Evolutionary conservation across 2,888 invertebrate genomes (phyloP), one percentile per base, ranked within the genome.

Genomic region (Drosophila neutralis): DNA sequence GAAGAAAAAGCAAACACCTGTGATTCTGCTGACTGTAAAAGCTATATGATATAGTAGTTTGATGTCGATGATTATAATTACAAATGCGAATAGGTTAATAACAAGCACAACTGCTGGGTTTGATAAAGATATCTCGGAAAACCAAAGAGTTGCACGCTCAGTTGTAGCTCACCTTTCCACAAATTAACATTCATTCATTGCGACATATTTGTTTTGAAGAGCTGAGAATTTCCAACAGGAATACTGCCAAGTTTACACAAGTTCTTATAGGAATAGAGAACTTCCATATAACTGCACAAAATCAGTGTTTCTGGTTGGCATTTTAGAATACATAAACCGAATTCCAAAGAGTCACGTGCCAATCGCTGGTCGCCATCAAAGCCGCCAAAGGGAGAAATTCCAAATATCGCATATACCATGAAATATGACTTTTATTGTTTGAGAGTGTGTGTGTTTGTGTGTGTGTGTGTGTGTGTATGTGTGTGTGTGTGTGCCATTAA

Each of bases 371-470:
- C 59, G 58, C 4, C 21, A 35, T n/a, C 36, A 56, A 4, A 6
- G 8, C 31, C 40, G 31, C 33, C 33, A 54, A 57, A 53, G 60
- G 35, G 56, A 33, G 63, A 51, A 63, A 76, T 76, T 71, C 56
- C 69, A 69, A 36, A 66, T 66, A 73, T 82, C 59, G 60, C 33
- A 51, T 35, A 63, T 54, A 18, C 54, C 58, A 83, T 87, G 80
- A 87, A 89, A 82, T 82, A 89, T 87, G 84, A 70, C 49, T 79
- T 67, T 69, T 63, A 61, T 72, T 42, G 45, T 35, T 51, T 42
- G n/a, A 33, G 52, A 49, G 21, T 69, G 60, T 35, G 48, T 59
- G 65, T 53, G 36, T 38, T 48, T 49, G 68, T 66, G 24, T 53
- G 36, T 38, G 51, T 49, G 68, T 66, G 24, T 45, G 45, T 65